Evolutionary conservation across 2,113 vertebrate genomes (phyloP), one percentile per base, ranked within the genome.

Genomic region (Hystrix brachyura): DNA sequence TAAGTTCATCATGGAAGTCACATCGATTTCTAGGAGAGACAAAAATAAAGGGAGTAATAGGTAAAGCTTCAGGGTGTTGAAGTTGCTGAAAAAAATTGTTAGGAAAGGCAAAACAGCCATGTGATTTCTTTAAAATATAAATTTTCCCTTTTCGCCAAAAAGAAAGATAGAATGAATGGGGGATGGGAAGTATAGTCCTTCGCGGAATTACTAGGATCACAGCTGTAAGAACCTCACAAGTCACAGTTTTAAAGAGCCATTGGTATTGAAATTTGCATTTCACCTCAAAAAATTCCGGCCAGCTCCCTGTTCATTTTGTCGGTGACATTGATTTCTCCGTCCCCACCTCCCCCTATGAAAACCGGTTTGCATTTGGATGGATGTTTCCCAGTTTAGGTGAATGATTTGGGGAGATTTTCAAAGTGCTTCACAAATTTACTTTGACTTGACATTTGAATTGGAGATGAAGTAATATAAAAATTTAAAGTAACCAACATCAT

Each of bases 371-470:
- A 2, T 65, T 59, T 89, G 87, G n/a, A 78, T 34, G 53, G 53
- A 65, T 38, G 43, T 32, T 87, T 93, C 84, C 62, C 85, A 89
- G 67, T 95, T 82, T 57, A 51, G 48, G 38, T n/a, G 53, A 94
- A 83, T 43, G 27, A 83, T 59, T 93, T 81, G n/a, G 27, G 90
- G 71, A 89, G 86, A 87, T 90, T 84, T 90, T 91, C 57, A 59
- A 85, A 90, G 86, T 80, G 65, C 76, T 91, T 85, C 57, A 95
- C 59, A 91, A 94, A 78, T 97, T 93, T 89, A 9, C 90, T 84
- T 90, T 76, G 79, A 95, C 76, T 95, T 97, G 71, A 91, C 60
- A 67, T 91, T 96, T 95, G 64, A 90, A 83, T 94, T 82, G 34
- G 53, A 97, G 90, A 85, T 96, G 90, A 90, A 64, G 53, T 29